phyloP scores from a whole-genome alignment of 1,140 invertebrate genomes.

The Nephila pilipes region DNA sequence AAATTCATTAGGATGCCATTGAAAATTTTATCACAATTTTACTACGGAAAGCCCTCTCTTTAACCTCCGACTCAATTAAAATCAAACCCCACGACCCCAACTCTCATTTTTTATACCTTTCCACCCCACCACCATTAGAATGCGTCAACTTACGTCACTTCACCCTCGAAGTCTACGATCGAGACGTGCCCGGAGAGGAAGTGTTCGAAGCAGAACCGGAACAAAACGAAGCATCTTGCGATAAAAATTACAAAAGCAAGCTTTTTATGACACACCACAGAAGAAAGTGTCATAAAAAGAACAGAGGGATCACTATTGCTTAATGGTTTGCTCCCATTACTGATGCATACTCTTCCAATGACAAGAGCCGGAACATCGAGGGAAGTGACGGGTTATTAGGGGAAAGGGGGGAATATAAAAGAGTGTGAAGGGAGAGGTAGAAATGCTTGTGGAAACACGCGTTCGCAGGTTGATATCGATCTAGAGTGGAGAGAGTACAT shows the following conservation, averaged over 20 bases:
- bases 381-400: slow-evolving; percentile 34
- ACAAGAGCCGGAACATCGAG: not conserved
- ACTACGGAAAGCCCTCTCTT: too few species aligned
- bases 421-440: not conserved
- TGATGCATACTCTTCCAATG: slow-evolving; percentile 14
- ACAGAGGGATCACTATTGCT: not conserved
- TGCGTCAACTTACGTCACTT: not conserved
- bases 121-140: not conserved
- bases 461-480: slow-evolving; percentile 37
- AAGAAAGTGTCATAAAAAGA: not conserved
- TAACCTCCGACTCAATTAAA: too few species aligned
- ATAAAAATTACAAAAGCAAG: not conserved
- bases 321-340: slow-evolving; percentile 19
- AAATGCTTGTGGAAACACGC: not conserved
- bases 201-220: not conserved
- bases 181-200: not conserved
- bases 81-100: too few species aligned
- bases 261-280: not conserved
- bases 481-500: slow-evolving; percentile 19
- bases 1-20: too few species aligned
- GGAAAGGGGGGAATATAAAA: not conserved
- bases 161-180: not conserved
- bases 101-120: not conserved
- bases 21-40: too few species aligned
- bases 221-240: slow-evolving; percentile 1